Conservation (phyloP, 2,888 invertebrate genomes). For the Eretmocerus hayati region DNA sequence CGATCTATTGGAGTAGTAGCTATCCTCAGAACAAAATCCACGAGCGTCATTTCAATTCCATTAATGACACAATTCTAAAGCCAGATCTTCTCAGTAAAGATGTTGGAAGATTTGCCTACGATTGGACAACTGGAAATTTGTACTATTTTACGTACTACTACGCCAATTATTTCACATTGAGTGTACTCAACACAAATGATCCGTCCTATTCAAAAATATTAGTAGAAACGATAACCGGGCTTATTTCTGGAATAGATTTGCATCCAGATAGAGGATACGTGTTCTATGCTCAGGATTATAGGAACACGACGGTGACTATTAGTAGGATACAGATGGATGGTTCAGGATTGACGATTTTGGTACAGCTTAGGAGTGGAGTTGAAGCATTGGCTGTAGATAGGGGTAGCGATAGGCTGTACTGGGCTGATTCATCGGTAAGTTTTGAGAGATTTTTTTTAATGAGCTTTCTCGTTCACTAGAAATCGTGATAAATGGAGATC, state of each 20-base stretch:
- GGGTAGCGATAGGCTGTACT: conserved; percentile 9
- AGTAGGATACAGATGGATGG: conserved; percentile 5
- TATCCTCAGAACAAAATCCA: conserved; percentile 5
- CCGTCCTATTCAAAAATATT: conserved; percentile 10
- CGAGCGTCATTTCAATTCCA: background rate
- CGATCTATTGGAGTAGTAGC: conserved; percentile 1
- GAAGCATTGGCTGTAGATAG: conserved; percentile 5
- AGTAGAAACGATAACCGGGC: background rate
- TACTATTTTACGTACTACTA: conserved; percentile 15
- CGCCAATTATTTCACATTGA: conserved; percentile 3
- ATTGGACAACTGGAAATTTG: conserved; percentile 13
- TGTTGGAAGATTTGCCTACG: conserved; percentile 3
- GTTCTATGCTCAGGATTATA: background rate
- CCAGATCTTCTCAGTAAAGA: conserved; percentile 5
- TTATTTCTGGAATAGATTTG: background rate
- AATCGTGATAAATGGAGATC: no score
- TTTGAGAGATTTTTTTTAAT: no score
- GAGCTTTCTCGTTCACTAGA: no score
- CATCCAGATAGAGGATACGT: conserved; percentile 11
- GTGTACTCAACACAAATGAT: conserved; percentile 4
- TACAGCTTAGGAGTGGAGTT: background rate
- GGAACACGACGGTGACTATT: background rate
- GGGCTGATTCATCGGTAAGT: conserved; percentile 7
- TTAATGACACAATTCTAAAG: background rate
- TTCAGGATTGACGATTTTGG: background rate